Evolutionary conservation across 2,888 invertebrate genomes (phyloP), one percentile per base, ranked within the genome.

Genomic region (Orchesellides sinensis): DNA sequence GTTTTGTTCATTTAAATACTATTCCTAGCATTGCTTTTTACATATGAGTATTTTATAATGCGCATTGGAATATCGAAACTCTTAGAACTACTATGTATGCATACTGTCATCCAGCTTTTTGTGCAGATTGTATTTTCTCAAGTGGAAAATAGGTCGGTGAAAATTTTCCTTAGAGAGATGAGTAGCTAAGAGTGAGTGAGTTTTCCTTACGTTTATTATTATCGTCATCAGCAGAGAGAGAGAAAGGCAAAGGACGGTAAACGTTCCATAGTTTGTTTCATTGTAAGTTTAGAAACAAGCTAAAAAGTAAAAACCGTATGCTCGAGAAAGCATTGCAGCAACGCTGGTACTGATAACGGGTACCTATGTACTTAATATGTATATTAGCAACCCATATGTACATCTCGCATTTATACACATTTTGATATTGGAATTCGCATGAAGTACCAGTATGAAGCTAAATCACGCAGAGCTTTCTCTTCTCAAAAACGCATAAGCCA

Each of bases 81-180:
- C n/a, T 40, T 40, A n/a, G 40, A 10, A 40, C n/a, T n/a, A 10
- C 10, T n/a, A 40, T 40, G n/a, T n/a, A 40, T 40, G n/a, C 40
- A 40, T 40, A 40, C 10, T 14, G 40, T 40, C n/a, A 8, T 10
- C 40, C n/a, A 40, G 40, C 10, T 40, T 75, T 75, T 75, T 32
- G 52, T 77, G 29, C 68, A 66, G 77, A 68, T 68, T 77, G 68
- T 68, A 77, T 59, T 68, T 40, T 77, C 68, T 68, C 52, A 77
- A 59, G 54, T 47, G 68, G 68, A 77, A 77, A 77, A 77, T 77
- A 68, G 77, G 77, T 77, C 68, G 56, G 66, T 14, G 59, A 66
- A 66, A 61, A 47, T 52, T 47, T 47, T 35, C 35, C 47, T 27
- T 49, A 10, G 47, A 47, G 17, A 47, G 3, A 10, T 47, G 32